These are phyloP conservation scores for Rhabditoides inermis DNA, from an alignment of 2,888 invertebrate genomes.

Conservation along the genomic window DNA sequence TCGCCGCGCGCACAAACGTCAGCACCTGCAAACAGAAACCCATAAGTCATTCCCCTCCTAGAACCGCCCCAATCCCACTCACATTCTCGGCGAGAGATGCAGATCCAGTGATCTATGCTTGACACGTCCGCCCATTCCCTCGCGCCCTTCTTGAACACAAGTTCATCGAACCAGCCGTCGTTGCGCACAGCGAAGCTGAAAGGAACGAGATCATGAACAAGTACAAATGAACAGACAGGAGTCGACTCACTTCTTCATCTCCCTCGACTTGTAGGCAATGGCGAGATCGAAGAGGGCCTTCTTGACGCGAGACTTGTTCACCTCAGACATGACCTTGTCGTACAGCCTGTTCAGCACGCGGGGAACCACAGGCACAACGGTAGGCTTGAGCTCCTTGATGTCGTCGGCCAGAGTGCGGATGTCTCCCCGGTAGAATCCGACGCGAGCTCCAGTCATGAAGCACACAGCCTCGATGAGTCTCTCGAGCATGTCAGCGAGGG, in stretches of 20 bases:
- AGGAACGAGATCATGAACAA: no score
- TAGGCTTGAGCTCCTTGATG: slow-evolving; percentile 74
- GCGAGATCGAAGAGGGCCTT: slow-evolving; percentile 43
- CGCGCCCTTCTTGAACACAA: slow-evolving; percentile 54
- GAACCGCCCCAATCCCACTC: no score
- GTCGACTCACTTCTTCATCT: slow-evolving; percentile 40
- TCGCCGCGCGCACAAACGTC: slow-evolving; percentile 82
- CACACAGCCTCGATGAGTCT: slow-evolving; percentile 56
- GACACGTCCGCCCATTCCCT: slow-evolving; percentile 46
- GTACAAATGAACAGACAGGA: no score
- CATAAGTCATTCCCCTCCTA: no score
- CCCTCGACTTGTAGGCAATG: slow-evolving; percentile 39
- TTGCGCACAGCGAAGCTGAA: slow-evolving; percentile 54
- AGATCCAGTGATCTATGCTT: slow-evolving; percentile 64
- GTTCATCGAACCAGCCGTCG: slow-evolving; percentile 54
- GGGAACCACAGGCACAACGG: slow-evolving; percentile 89
- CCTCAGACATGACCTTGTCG: slow-evolving; percentile 64
- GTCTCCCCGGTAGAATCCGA: slow-evolving; percentile 64
- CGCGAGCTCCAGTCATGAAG: slow-evolving; percentile 43
- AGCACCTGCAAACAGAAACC: no score
- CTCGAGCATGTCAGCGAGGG: slow-evolving; percentile 94
- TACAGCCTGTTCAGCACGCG: slow-evolving; percentile 87
- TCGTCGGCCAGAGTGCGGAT: slow-evolving; percentile 72
- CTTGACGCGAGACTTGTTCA: slow-evolving; percentile 46
- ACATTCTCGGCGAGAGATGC: slow-evolving; percentile 87